phyloP scores from a whole-genome alignment of 92 coral and sea anemone species.

The Palythoa caribaeorum region DNA sequence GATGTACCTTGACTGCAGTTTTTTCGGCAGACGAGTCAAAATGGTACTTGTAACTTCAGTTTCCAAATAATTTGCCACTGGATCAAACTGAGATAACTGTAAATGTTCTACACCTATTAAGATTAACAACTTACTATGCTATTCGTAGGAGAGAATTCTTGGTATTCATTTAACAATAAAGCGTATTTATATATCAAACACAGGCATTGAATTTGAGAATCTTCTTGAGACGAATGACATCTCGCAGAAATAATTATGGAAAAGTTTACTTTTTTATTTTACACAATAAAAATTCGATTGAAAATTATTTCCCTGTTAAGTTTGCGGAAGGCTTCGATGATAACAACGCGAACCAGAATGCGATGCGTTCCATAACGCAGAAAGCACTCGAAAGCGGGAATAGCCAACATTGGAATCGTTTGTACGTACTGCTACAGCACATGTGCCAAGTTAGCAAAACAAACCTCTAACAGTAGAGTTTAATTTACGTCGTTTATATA shows the following conservation, averaged over 20 bases:
- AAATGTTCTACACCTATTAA: background rate
- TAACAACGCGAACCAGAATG: background rate
- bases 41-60: background rate
- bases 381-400: background rate
- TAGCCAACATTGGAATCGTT: background rate
- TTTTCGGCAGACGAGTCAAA: background rate
- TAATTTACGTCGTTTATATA: background rate
- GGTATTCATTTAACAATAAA: constrained; percentile 21
- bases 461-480: background rate
- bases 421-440: background rate
- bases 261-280: background rate
- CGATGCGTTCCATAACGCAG: background rate
- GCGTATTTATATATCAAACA: constrained; percentile 4
- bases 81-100: background rate
- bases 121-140: background rate
- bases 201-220: background rate
- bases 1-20: background rate
- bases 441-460: background rate
- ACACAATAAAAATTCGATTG: background rate
- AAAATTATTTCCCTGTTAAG: background rate
- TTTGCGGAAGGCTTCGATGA: background rate
- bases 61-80: constrained; percentile 5
- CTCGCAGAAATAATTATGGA: background rate
- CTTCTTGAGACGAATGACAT: background rate
- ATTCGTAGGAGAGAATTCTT: background rate